Evolutionary conservation across 2,888 invertebrate genomes (phyloP), one percentile per base, ranked within the genome.

Genomic region (Peribatodes rhomboidaria): DNA sequence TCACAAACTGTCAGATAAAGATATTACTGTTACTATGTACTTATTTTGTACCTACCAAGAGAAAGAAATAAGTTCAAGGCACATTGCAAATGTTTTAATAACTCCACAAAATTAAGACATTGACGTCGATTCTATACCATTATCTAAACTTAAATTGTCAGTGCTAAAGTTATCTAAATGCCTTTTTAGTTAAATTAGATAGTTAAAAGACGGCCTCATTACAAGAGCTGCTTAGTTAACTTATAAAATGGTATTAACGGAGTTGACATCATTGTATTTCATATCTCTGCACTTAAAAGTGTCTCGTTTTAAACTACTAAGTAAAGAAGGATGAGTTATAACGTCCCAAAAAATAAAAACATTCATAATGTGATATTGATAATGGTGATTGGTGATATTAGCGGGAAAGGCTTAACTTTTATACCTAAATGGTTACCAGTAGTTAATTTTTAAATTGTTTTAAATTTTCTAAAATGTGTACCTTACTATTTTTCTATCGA

Each of bases 331-430:
- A 27, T 31, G n/a, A 49, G 16, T 11, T 42, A 14, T 16, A 42
- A 60, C 37, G 62, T 68, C 56, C 60, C 66, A 64, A 68, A 68
- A 58, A 59, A 56, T 56, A 67, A 67, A 61, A 63, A 42, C 53
- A 69, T 67, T 67, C 46, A 68, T 68, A 67, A 56, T 87, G 87
- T 87, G 85, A 87, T 87, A 86, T 78, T 86, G 84, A 86, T 86
- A 86, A 78, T 73, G 84, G 87, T 85, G 82, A 81, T 81, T 74
- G 83, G 86, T 87, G 82, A 85, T 87, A 85, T 81, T 84, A 78
- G 84, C 70, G 81, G 83, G 79, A 83, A 81, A 80, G 77, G 80
- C 72, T 74, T 79, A 69, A 71, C 71, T 72, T 68, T 69, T 78
- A 76, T 75, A 72, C 71, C 66, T 68, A 69, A 71, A 65, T 74